Percentiles rank a stretch among this genome's conserved stretches.
These are phyloP conservation scores for Pyrocephalus nanus DNA, from an alignment of 2,797 vertebrate genomes.

Conservation along the genomic window DNA sequence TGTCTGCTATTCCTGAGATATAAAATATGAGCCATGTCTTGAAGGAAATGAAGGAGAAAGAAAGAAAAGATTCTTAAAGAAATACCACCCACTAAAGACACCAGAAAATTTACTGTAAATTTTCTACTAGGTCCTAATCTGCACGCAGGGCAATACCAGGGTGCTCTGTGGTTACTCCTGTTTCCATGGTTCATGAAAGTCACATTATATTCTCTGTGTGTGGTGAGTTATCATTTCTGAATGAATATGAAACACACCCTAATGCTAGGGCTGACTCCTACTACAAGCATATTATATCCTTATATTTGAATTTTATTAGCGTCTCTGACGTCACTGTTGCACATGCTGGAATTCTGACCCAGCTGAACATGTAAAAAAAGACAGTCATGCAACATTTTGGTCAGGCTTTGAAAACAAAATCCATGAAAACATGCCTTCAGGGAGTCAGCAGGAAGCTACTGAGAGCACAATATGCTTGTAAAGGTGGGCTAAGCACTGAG, in stretches of 20 bases:
- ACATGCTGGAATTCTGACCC: not conserved
- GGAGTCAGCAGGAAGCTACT: not conserved
- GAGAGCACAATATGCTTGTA: not conserved
- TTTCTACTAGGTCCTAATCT: not conserved
- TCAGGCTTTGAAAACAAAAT: not conserved
- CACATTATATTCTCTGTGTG: not conserved
- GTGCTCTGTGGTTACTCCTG: not conserved
- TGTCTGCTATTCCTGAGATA: not conserved
- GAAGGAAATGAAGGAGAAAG: not conserved
- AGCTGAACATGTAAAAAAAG: not conserved
- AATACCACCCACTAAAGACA: not conserved
- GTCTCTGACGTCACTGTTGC: not conserved
- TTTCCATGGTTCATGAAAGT: conserved; percentile 8
- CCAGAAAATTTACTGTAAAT: not conserved
- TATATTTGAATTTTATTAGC: not conserved
- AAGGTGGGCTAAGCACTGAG: not conserved
- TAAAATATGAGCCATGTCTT: not conserved
- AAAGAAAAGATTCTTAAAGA: not conserved
- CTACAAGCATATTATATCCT: not conserved
- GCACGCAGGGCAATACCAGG: conserved; percentile 4
- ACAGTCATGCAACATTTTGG: not conserved
- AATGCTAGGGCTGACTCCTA: not conserved
- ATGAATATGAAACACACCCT: not conserved
- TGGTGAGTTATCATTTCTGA: not conserved
- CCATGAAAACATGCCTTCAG: not conserved